Base-by-base conservation (phyloP, 1,140 invertebrate species). In the Zaprionus capensis region DNA sequence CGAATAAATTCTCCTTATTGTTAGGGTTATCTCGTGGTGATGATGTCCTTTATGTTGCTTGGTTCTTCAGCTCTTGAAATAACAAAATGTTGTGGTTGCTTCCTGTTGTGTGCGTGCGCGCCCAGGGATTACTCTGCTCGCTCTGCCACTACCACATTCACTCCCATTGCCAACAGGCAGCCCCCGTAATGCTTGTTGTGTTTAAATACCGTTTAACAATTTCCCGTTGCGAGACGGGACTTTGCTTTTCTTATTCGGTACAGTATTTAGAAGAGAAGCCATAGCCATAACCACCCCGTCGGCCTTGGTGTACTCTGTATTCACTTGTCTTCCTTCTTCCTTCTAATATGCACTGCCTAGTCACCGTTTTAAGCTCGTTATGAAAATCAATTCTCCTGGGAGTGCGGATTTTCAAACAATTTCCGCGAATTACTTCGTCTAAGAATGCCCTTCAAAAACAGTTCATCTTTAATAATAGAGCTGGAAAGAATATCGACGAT, bases 201-300 rank as follows among this genome's bases (percentile, higher is more conserved):
- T 77, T 90, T 90, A 88, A 88, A 88, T 90, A 90, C 81, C 85
- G 85, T 90, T 90, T 90, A 90, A 90, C 85, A 90, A 90, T 80
- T 90, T 90, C 76, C 85, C 82, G 76, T 77, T 70, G 85, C 70
- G 53, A 81, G 57, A 64, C 49, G 36, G 14, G 36, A 71, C 76
- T 77, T 44, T 70, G 17, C 26, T 71, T 64, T n/a, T 63, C n/a
- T 56, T 17, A 24, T 63, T 62, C 24, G 24, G 78, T 81, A 59
- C 62, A 78, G 62, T 61, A 65, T 20, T n/a, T 12, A 74, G 73
- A 51, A 17, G 46, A 64, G 44, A 62, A 49, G 24, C 36, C 46
- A 22, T 49, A 14, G 17, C 4, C 20, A 49, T 11, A 62, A 71
- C 81, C 71, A 84, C 81, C 81, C 81, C 61, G 41, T n/a, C 66